Base-by-base conservation (phyloP, 2,888 invertebrate genomes). In the Lithosia quadra region DNA sequence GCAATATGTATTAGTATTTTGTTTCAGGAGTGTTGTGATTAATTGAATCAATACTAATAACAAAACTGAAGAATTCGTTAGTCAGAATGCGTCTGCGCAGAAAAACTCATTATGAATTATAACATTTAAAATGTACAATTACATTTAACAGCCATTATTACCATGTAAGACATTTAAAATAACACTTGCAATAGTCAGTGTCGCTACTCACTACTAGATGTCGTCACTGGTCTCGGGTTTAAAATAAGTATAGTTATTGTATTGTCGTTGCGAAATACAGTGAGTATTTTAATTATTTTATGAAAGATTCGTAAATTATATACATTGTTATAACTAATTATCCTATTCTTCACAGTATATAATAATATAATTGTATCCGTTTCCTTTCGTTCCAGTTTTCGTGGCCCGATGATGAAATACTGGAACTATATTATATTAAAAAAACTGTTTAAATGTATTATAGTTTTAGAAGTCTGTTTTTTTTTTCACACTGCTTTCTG, bases 291-390 rank as follows among this genome's bases (percentile, higher is more conserved):
- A 43, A 43, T 43, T 18, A 43, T 43, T 43, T 43, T 18, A 18
- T 43, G 43, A 43, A 43, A 43, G n/a, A 49, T 49, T 49, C n/a
- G 2, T 49, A 18, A n/a, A 49, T 49, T 49, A 49, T 49, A 49
- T 7, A 49, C n/a, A 49, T 49, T 49, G 9, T 49, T 49, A 49
- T 49, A 9, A n/a, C 49, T 49, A 49, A 49, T 49, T 49, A 49
- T 49, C 49, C 49, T 49, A 49, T 49, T 49, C 49, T 49, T 49
- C 49, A 49, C 49, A 49, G n/a, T 9, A 8, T n/a, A 49, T 49
- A 49, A 49, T 49, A 34, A n/a, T n/a, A 49, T 49, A 49, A 49
- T 49, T 49, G n/a, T 49, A 49, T 49, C 49, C 49, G 49, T 49
- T 49, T 49, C 49, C 49, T 49, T 49, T 49, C 18, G 49, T 49